A percentile compares a stretch with the other conserved stretches of the same genome.
These are phyloP conservation scores for Drosophila rufa DNA, from an alignment of 1,140 invertebrate genomes.

Conservation along the genomic window DNA sequence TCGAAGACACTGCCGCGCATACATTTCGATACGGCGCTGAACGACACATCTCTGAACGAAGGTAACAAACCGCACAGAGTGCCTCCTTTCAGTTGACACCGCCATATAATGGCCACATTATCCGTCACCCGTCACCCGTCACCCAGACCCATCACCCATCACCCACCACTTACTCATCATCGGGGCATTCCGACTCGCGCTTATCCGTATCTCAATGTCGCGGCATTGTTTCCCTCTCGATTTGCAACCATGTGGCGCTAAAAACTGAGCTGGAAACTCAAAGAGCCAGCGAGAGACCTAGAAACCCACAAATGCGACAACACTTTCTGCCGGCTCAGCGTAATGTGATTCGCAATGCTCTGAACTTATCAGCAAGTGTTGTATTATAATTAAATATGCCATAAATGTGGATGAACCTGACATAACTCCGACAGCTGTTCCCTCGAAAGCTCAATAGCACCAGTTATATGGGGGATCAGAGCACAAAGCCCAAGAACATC, in stretches of 20 bases:
- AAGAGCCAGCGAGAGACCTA: slow-evolving; percentile 33
- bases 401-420: background rate
- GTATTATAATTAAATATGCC: slow-evolving; percentile 4
- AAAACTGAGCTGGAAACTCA: background rate
- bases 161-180: slow-evolving; percentile 32
- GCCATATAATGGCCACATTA: slow-evolving; percentile 7
- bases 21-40: slow-evolving; percentile 82
- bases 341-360: slow-evolving; percentile 17
- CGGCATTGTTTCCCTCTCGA: slow-evolving; percentile 36
- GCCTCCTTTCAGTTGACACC: slow-evolving; percentile 1
- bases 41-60: slow-evolving; percentile 81
- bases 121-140: slow-evolving; percentile 5
- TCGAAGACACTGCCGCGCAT: slow-evolving; percentile 85
- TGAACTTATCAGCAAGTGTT: slow-evolving; percentile 27
- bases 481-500: too few relatives aligned
- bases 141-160: slow-evolving; percentile 11
- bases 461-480: background rate
- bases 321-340: slow-evolving; percentile 37
- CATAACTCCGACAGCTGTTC: too few relatives aligned
- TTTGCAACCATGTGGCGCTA: slow-evolving; percentile 37
- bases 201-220: slow-evolving; percentile 42
- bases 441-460: background rate
- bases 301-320: slow-evolving; percentile 37
- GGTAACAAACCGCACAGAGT: slow-evolving; percentile 56
- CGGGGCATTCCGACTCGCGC: slow-evolving; percentile 1